Base-by-base conservation (phyloP, 2,797 vertebrate species). In the Aldrovandia affinis region DNA sequence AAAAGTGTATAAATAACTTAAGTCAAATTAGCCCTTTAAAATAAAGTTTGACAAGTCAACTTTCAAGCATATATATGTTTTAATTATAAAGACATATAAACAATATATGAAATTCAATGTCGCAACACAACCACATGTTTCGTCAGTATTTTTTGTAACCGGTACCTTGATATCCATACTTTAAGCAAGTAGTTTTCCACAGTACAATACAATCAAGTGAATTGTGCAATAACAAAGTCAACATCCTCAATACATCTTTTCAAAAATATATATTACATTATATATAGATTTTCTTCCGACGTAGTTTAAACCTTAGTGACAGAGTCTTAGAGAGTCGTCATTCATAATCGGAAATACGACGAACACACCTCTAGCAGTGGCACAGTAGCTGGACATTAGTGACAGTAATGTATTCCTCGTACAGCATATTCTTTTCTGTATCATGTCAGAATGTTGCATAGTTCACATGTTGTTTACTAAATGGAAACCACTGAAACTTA, bases 31-130 rank as follows among this genome's bases (percentile, higher is more conserved):
- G 42, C 42, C 9, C 2, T 10, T 47, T 63, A 14, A 14, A 70
- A 70, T 7, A 77, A 44, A 81, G 83, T 88, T 92, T 90, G 86
- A 83, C 81, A 87, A 89, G 77, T 65, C 70, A 42, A 25, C 70
- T 36, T 91, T 90, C 90, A 90, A 93, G 92, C 92, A 94, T 95
- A 95, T 93, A 95, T 93, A 91, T 93, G 93, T 93, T 96, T 96
- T 96, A 95, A 95, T 97, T 96, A 97, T 97, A 97, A 98, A 97
- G 94, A 97, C 96, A 97, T 96, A 96, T 96, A 96, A 97, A 97
- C 96, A 96, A 90, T 95, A 95, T 95, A 95, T 95, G 95, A 95
- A 96, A 95, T 93, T 92, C 92, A 94, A 77, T 94, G 93, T 94
- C 93, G 92, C 92, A 94, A 95, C 95, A 93, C 92, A 94, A 94